Evolutionary conservation across 2,797 vertebrate genomes (phyloP).

Genomic region (Acanthopagrus latus): DNA sequence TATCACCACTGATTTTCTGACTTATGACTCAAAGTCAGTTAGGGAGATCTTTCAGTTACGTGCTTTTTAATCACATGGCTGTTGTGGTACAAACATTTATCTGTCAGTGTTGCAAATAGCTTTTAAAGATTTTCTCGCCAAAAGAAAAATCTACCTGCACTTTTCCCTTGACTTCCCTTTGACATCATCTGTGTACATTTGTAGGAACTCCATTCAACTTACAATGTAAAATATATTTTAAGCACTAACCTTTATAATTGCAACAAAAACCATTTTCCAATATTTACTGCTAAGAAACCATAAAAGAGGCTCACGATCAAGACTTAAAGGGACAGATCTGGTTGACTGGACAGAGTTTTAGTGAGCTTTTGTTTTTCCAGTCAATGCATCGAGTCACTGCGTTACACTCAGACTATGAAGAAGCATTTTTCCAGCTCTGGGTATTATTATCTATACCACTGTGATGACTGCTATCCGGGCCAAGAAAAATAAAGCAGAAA

Average conservation of each 20-base stretch:
- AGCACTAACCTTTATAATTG: neutral
- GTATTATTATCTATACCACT: neutral
- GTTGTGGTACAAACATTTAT: no score
- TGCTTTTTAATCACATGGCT: no score
- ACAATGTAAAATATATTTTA: neutral
- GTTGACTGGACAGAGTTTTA: slow-evolving; percentile 12
- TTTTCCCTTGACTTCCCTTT: no score
- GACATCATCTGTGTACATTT: neutral
- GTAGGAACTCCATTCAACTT: neutral
- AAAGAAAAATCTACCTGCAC: no score
- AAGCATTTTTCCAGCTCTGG: neutral
- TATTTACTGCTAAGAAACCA: neutral
- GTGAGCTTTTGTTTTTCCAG: neutral
- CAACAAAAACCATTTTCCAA: neutral
- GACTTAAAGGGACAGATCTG: slow-evolving; percentile 7
- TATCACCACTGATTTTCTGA: no score
- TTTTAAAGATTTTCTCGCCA: no score
- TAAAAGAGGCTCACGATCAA: neutral
- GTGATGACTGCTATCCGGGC: slow-evolving; percentile 20
- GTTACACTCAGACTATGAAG: neutral
- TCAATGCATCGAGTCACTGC: neutral
- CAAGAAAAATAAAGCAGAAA: slow-evolving; percentile 12
- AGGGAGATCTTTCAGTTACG: no score
- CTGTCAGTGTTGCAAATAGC: no score
- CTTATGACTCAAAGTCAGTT: no score